Percentiles rank a stretch among this genome's conserved stretches.
Evolutionary conservation across 64 coral and sea anemone genomes (phyloP).

Genomic region (Trachythela sp.): DNA sequence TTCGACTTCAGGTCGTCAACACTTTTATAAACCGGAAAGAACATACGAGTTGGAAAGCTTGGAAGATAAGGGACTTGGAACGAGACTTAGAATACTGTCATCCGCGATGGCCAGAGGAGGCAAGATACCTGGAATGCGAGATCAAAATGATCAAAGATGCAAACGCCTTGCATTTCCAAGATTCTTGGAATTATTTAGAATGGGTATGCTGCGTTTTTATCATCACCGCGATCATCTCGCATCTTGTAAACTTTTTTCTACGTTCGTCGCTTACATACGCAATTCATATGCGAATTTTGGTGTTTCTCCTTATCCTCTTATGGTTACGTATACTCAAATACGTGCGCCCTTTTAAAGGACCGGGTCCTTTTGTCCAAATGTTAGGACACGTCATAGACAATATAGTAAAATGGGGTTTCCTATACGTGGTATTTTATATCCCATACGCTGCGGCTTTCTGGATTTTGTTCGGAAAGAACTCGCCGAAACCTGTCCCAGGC

Average conservation of each 20-base stretch:
- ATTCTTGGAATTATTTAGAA: slow-evolving; percentile 89
- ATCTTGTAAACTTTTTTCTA: slow-evolving; percentile 44
- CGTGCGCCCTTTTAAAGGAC: slow-evolving; percentile 67
- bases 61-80: slow-evolving; percentile 66
- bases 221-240: slow-evolving; percentile 51
- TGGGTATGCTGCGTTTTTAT: slow-evolving; percentile 84
- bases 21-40: slow-evolving; percentile 77
- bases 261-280: slow-evolving; percentile 10
- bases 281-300: slow-evolving; percentile 64
- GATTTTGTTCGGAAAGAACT: slow-evolving; percentile 59
- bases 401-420: slow-evolving; percentile 64
- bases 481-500: slow-evolving; percentile 46
- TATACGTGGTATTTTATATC: slow-evolving; percentile 69
- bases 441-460: slow-evolving; percentile 76
- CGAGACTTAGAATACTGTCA: slow-evolving; percentile 84
- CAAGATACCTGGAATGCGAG: slow-evolving; percentile 80
- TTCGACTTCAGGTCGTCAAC: slow-evolving; percentile 70
- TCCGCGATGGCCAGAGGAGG: slow-evolving; percentile 90
- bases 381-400: slow-evolving; percentile 65
- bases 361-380: slow-evolving; percentile 88
- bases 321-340: slow-evolving; percentile 91
- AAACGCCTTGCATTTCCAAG: slow-evolving; percentile 78
- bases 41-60: slow-evolving; percentile 71
- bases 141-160: slow-evolving; percentile 58
- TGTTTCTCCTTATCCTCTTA: slow-evolving; percentile 63